Evolutionary conservation across 1,140 invertebrate genomes (phyloP).

Genomic region (Drosophila baimaii): DNA sequence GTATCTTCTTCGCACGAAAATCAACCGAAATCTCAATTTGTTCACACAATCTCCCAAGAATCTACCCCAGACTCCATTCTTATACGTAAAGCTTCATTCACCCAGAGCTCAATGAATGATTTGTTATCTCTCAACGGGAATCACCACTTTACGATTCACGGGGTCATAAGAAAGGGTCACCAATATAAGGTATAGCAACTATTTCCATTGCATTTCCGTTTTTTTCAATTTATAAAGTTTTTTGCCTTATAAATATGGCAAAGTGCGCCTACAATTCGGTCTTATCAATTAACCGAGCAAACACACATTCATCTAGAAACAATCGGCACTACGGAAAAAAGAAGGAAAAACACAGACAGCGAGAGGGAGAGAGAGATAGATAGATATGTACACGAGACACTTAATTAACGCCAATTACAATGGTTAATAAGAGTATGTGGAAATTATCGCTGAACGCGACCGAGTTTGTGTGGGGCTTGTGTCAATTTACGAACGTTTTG

Average conservation of each 20-base stretch:
- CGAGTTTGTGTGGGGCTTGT: slow-evolving; percentile 29
- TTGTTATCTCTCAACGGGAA: slow-evolving; percentile 17
- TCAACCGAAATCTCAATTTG: neutral
- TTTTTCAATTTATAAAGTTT: neutral
- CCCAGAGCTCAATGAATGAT: slow-evolving; percentile 11
- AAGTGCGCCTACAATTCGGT: slow-evolving; percentile 40
- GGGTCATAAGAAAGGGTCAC: neutral
- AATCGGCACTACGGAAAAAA: slow-evolving; percentile 21
- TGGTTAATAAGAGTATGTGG: slow-evolving; percentile 68
- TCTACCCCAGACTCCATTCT: too few relatives aligned
- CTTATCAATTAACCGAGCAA: slow-evolving; percentile 74
- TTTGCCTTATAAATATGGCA: slow-evolving; percentile 12
- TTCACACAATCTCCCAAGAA: neutral
- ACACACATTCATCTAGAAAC: slow-evolving; percentile 47
- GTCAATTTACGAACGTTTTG: slow-evolving; percentile 30
- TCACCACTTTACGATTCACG: neutral
- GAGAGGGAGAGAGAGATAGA: slow-evolving; percentile 13
- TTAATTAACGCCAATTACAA: slow-evolving; percentile 78
- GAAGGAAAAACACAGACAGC: slow-evolving; percentile 19
- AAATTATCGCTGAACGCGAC: slow-evolving; percentile 53
- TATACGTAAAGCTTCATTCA: slow-evolving; percentile 5
- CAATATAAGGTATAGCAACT: slow-evolving; percentile 20
- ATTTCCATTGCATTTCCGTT: slow-evolving; percentile 41
- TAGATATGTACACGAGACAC: slow-evolving; percentile 37
- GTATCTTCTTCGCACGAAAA: neutral